Conservation (phyloP, 2,113 vertebrate genomes). For the Leptobrachium ailaonicum region DNA sequence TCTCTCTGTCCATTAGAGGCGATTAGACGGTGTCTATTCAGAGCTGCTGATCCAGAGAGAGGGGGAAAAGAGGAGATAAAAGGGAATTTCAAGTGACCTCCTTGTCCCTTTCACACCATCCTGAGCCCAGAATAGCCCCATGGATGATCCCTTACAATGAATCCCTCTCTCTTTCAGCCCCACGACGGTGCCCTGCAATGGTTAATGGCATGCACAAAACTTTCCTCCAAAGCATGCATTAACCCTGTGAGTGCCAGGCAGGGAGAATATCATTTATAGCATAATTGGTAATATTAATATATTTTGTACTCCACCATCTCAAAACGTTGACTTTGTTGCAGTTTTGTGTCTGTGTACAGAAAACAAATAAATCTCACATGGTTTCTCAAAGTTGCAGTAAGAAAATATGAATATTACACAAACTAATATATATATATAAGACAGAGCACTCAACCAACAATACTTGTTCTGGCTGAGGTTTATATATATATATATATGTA, state of each 20-base stretch:
- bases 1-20: conserved; percentile 81
- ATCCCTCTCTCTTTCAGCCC: conserved; percentile 78
- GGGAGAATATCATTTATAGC: too few species aligned
- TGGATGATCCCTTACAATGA: conserved; percentile 87
- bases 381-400: too few species aligned
- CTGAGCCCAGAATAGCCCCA: conserved; percentile 87
- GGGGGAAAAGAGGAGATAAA: conserved; percentile 91
- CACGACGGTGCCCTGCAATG: conserved; percentile 74
- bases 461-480: too few species aligned
- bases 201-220: conserved; percentile 74
- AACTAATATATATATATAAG: too few species aligned
- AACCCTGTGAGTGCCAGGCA: neutral
- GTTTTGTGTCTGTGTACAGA: too few species aligned
- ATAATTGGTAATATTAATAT: too few species aligned
- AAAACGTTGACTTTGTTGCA: too few species aligned
- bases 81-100: conserved; percentile 95
- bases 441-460: too few species aligned
- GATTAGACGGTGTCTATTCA: conserved; percentile 94
- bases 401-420: too few species aligned
- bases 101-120: conserved; percentile 92
- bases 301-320: too few species aligned
- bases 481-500: too few species aligned
- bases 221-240: conserved; percentile 57
- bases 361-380: too few species aligned
- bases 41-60: conserved; percentile 92